phyloP scores from a whole-genome alignment of 1,140 invertebrate genomes.

The Popillia japonica region DNA sequence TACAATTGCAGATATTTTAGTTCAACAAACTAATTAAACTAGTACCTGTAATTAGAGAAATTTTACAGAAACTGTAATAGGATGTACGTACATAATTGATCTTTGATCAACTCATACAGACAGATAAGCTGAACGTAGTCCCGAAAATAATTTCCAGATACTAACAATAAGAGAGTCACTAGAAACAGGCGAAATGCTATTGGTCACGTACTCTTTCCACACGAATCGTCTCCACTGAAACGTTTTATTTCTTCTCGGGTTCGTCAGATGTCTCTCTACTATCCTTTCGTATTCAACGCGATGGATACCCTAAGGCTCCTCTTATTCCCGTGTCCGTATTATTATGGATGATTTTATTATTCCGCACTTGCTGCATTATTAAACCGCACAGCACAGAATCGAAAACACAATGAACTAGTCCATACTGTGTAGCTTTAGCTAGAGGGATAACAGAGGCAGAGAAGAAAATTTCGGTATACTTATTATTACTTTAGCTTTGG shows the following conservation, averaged over 20 bases:
- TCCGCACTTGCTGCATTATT: conserved; percentile 5
- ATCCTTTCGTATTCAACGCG: conserved; percentile 9
- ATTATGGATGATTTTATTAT: conserved; percentile 12
- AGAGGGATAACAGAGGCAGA: background rate
- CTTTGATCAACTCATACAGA: too few relatives aligned
- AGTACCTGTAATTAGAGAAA: too few relatives aligned
- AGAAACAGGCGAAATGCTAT: background rate
- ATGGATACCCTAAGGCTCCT: background rate
- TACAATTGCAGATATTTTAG: too few relatives aligned
- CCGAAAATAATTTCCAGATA: background rate
- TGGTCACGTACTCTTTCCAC: background rate
- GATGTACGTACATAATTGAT: too few relatives aligned
- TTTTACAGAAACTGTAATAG: too few relatives aligned
- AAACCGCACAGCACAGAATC: background rate
- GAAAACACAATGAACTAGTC: background rate
- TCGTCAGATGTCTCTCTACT: conserved; percentile 5
- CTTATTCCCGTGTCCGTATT: conserved; percentile 1
- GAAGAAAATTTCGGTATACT: background rate
- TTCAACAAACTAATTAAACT: too few relatives aligned
- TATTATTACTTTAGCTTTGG: background rate
- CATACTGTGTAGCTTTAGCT: background rate
- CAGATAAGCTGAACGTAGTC: too few relatives aligned
- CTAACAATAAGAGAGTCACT: background rate
- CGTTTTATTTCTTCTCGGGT: conserved; percentile 6
- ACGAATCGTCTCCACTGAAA: conserved; percentile 9